Evolutionary conservation across 2,888 invertebrate species (phyloP), one percentile per base, ranked within the genome.

Genomic region (Stenotaenia linearis): DNA sequence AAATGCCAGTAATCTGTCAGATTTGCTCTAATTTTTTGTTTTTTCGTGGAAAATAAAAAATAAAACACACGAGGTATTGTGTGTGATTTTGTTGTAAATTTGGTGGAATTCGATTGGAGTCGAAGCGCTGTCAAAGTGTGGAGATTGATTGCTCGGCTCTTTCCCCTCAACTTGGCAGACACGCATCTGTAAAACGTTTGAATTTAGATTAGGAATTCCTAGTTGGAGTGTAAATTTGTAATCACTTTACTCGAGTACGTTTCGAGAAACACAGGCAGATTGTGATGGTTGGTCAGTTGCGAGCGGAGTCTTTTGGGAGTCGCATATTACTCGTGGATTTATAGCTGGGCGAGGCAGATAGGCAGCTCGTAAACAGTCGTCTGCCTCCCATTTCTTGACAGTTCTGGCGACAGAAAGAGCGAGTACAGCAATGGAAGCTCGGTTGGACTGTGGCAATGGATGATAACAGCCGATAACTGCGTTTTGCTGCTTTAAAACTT

Each of bases 291-390:
- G 61, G 61, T 61, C 61, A 61, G 61, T 61, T 45, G 3, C 5
- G 45, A 45, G 61, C 61, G 45, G 25, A 23, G 61, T 61, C 61
- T 61, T 61, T 61, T 61, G 61, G 61, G 61, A 61, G 61, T 25
- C 61, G 61, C 61, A 61, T 61, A 61, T 61, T 61, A 61, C 61
- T 61, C 61, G 61, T 61, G 61, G 61, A 61, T 61, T 61, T 61
- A 61, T 61, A 61, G 61, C 23, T 23, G 61, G 28, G 23, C 61
- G 61, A 61, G 61, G 25, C 28, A 61, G 61, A 61, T 61, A 61
- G 61, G 61, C 61, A 61, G 61, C 61, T 61, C 61, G 61, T 61
- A 61, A 61, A 61, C 61, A 61, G 61, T 61, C 61, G 61, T 61
- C 25, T 25, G 28, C 23, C 25, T 61, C 61, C 61, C 61, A 25